phyloP scores from a whole-genome alignment of 1,140 invertebrate species.

The Drosophila insularis region DNA sequence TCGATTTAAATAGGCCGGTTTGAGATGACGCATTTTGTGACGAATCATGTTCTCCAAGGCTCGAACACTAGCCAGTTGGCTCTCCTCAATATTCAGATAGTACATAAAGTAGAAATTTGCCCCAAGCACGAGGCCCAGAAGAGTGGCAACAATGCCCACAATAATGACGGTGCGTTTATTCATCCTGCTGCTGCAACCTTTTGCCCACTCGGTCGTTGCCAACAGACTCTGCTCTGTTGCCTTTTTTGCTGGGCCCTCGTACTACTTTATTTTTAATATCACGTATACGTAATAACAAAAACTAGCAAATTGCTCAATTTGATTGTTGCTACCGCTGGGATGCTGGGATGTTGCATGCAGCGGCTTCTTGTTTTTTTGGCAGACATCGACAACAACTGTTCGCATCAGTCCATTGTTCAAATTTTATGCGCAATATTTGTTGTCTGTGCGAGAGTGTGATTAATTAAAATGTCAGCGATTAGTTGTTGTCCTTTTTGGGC shows the following conservation, averaged over 20 bases:
- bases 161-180: conserved; percentile 78
- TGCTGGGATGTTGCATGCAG: conserved; percentile 51
- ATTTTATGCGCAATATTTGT: conserved; percentile 45
- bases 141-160: conserved; percentile 63
- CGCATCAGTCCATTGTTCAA: conserved; percentile 76
- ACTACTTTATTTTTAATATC: conserved; percentile 78
- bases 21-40: conserved; percentile 73
- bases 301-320: conserved; percentile 69
- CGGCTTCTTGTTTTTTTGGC: conserved; percentile 56
- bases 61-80: conserved; percentile 64
- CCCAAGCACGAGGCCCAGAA: conserved; percentile 66
- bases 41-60: conserved; percentile 73
- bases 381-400: conserved; percentile 77
- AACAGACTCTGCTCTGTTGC: conserved; percentile 16
- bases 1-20: conserved; percentile 78
- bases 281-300: conserved; percentile 53
- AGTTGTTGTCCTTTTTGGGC: conserved; percentile 32
- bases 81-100: conserved; percentile 77
- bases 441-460: conserved; percentile 20
- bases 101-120: conserved; percentile 83
- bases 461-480: conserved; percentile 47
- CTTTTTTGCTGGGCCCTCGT: conserved; percentile 50
- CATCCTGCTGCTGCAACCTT: conserved; percentile 51
- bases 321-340: conserved; percentile 45
- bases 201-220: conserved; percentile 19